A percentile compares a stretch with the other conserved stretches of the same genome.
Conservation (phyloP, 2,113 vertebrate species). For the Herpetotheres cachinnans region DNA sequence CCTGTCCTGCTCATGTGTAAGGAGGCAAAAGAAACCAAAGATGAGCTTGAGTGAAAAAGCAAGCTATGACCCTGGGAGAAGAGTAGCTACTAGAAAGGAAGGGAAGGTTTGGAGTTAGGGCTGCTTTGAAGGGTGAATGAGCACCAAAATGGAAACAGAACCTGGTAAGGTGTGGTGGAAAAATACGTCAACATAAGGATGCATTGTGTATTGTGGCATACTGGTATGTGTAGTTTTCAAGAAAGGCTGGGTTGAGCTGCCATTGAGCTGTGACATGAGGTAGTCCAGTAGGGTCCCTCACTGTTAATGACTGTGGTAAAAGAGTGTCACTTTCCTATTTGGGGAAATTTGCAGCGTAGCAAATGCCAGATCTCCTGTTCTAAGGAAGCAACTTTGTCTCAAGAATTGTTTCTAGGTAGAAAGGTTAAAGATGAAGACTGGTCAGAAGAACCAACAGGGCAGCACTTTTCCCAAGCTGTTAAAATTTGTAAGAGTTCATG, state of each 20-base stretch:
- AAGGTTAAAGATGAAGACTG: neutral
- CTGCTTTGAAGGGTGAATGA: neutral
- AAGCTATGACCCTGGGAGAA: neutral
- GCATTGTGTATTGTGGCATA: neutral
- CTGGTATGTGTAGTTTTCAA: neutral
- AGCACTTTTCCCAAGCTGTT: neutral
- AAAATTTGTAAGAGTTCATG: neutral
- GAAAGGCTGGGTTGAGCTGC: neutral
- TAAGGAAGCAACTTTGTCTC: neutral
- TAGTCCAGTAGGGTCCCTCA: neutral
- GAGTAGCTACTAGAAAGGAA: neutral
- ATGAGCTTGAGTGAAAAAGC: rapidly evolving
- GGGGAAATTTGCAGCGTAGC: neutral
- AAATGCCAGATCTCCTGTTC: neutral
- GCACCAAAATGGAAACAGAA: neutral
- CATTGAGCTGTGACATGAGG: rapidly evolving
- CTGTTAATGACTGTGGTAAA: neutral
- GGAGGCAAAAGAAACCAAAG: neutral
- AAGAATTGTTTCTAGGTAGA: neutral
- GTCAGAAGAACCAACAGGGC: neutral
- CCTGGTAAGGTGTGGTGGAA: neutral
- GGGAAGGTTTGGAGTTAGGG: neutral
- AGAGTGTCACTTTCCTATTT: neutral
- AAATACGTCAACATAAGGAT: rapidly evolving
- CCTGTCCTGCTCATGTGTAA: neutral